These are phyloP conservation scores for Seira sanloemensis DNA, from an alignment of 2,888 invertebrate genomes.

Conservation along the genomic window DNA sequence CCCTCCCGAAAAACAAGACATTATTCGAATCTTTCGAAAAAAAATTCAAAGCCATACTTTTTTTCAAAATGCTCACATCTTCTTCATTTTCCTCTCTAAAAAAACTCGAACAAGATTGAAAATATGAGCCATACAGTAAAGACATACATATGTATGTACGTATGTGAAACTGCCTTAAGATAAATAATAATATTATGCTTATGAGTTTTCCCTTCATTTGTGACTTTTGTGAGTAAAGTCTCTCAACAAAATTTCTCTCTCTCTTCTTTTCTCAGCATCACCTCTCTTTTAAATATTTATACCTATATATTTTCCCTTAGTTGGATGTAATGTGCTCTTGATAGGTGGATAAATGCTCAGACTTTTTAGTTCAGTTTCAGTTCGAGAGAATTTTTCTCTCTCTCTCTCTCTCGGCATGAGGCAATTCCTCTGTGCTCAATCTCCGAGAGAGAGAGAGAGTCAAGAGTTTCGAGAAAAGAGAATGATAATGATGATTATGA, in stretches of 20 bases:
- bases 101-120: neutral
- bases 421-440: constrained; percentile 32
- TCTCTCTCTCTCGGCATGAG: constrained; percentile 48
- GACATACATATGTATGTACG: no score
- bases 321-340: neutral
- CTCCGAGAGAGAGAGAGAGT: neutral
- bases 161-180: no score
- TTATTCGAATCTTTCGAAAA: neutral
- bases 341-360: neutral
- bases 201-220: neutral
- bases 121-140: neutral
- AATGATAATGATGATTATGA: neutral
- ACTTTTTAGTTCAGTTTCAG: no score
- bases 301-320: no score
- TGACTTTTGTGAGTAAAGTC: no score
- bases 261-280: neutral
- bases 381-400: neutral
- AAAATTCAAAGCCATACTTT: no score
- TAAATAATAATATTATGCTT: constrained; percentile 4
- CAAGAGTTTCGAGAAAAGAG: neutral
- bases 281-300: no score
- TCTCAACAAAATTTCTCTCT: neutral
- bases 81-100: no score
- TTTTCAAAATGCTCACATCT: no score
- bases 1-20: neutral